Evolutionary conservation across 2,888 invertebrate species (phyloP).

Genomic region (Pollenia griseotomentosa): DNA sequence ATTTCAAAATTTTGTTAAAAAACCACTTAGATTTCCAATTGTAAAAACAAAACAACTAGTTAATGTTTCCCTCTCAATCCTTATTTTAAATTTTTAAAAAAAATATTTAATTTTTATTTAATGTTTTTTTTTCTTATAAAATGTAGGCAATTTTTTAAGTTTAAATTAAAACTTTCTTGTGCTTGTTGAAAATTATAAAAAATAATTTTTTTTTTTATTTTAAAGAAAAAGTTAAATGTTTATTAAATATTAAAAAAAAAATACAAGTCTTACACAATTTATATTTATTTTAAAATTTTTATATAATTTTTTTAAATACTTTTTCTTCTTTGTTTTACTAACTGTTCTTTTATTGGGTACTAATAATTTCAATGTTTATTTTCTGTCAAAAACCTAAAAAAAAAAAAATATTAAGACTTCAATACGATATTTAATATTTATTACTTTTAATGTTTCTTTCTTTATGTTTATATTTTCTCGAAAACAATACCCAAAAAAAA

Average conservation of each 20-base stretch:
- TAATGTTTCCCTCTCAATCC: conserved; percentile 58
- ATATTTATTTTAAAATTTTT: conserved; percentile 14
- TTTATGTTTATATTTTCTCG: conserved; percentile 37
- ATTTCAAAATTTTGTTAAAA: conserved; percentile 16
- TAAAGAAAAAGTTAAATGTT: background rate
- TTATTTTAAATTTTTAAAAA: conserved; percentile 19
- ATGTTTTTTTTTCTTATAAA: background rate
- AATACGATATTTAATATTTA: conserved; percentile 60
- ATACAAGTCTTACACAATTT: conserved; percentile 12
- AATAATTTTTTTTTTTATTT: background rate
- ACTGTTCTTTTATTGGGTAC: conserved; percentile 46
- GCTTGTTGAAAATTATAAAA: conserved; percentile 47
- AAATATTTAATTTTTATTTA: background rate
- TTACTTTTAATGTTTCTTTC: conserved; percentile 68
- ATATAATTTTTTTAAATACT: conserved; percentile 10
- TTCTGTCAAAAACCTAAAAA: conserved; percentile 5
- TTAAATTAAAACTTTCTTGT: conserved; percentile 35
- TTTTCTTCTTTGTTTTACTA: conserved; percentile 50
- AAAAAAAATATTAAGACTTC: conserved; percentile 15
- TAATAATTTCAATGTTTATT: conserved; percentile 42
- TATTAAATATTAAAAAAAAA: conserved; percentile 4
- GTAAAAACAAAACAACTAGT: conserved; percentile 24
- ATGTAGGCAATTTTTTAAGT: conserved; percentile 38
- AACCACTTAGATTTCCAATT: conserved; percentile 21
- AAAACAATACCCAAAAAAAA: conserved; percentile 47